These are phyloP conservation scores for Lytechinus variegatus DNA, from an alignment of 35 echinoderm and acorn worm genomes.

Conservation along the genomic window DNA sequence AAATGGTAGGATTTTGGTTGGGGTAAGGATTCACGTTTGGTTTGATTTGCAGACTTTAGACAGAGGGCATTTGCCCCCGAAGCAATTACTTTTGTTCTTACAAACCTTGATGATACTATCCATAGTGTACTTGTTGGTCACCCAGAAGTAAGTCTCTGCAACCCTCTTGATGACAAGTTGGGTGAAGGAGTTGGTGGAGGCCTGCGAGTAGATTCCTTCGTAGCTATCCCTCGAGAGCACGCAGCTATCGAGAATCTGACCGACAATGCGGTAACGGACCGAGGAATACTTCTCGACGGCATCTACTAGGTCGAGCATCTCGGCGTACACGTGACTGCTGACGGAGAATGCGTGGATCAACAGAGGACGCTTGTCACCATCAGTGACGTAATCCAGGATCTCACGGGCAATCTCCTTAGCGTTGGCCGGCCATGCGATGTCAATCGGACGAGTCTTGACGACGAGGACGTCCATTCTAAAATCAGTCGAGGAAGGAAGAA, in stretches of 20 bases:
- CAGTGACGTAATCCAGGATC: slow-evolving; percentile 53
- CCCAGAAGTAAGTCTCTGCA: slow-evolving; percentile 60
- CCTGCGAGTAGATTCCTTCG: slow-evolving; percentile 56
- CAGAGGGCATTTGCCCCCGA: too few relatives aligned
- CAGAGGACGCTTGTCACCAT: slow-evolving; percentile 32
- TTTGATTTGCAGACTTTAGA: too few relatives aligned
- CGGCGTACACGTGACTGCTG: slow-evolving; percentile 60
- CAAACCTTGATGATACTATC: slow-evolving; percentile 46
- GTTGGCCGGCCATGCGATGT: slow-evolving; percentile 62
- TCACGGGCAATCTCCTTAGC: slow-evolving; percentile 54
- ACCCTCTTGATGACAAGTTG: slow-evolving; percentile 52
- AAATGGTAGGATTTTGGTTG: too few relatives aligned
- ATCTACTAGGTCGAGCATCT: slow-evolving; percentile 59
- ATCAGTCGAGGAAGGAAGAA: not conserved
- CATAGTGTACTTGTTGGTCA: slow-evolving; percentile 65
- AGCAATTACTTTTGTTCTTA: not conserved
- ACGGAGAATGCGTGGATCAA: slow-evolving; percentile 65
- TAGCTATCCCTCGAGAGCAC: slow-evolving; percentile 47
- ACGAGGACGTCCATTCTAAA: slow-evolving; percentile 57
- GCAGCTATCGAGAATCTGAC: slow-evolving; percentile 64
- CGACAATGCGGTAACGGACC: slow-evolving; percentile 52
- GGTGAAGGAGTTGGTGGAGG: slow-evolving; percentile 51
- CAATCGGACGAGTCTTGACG: slow-evolving; percentile 51
- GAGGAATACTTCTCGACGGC: slow-evolving; percentile 14
- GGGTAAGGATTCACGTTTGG: too few relatives aligned